A percentile compares a stretch with the other conserved stretches of the same genome.
Evolutionary conservation across 2,888 invertebrate species (phyloP).

Genomic region (Ischnus inquisitorius): DNA sequence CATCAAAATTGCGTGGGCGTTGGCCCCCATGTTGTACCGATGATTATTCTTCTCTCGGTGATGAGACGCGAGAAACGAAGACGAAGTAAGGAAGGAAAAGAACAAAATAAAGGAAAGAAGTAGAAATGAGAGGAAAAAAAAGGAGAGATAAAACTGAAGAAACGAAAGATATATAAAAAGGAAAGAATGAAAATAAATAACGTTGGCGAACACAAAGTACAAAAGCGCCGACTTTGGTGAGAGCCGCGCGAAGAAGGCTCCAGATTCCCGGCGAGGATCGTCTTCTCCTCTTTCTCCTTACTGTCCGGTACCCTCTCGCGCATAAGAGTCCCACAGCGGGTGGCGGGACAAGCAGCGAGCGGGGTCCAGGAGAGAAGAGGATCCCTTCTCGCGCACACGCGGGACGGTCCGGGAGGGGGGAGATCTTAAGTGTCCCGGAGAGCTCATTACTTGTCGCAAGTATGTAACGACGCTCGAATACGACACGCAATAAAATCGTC

Average conservation of each 20-base stretch:
- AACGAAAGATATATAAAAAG: conserved; percentile 31
- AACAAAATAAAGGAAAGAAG: neutral
- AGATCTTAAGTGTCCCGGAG: conserved; percentile 75
- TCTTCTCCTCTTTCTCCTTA: neutral
- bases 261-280: conserved; percentile 63
- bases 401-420: conserved; percentile 8
- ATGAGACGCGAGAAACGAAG: conserved; percentile 30
- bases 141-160: neutral
- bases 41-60: conserved; percentile 46
- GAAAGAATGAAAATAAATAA: conserved; percentile 67
- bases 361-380: conserved; percentile 63
- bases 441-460: conserved; percentile 79
- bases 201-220: conserved; percentile 64
- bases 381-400: conserved; percentile 67
- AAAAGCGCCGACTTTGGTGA: conserved; percentile 69
- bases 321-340: conserved; percentile 62
- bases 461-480: conserved; percentile 78
- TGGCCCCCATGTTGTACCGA: conserved; percentile 40
- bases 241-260: conserved; percentile 64
- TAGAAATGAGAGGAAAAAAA: neutral
- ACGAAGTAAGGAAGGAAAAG: neutral
- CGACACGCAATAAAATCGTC: conserved; percentile 78
- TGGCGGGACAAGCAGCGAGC: conserved; percentile 69
- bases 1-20: conserved; percentile 67
- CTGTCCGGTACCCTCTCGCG: neutral